These are phyloP conservation scores for Crypturellus undulatus DNA, from an alignment of 2,113 vertebrate species.

Conservation along the genomic window DNA sequence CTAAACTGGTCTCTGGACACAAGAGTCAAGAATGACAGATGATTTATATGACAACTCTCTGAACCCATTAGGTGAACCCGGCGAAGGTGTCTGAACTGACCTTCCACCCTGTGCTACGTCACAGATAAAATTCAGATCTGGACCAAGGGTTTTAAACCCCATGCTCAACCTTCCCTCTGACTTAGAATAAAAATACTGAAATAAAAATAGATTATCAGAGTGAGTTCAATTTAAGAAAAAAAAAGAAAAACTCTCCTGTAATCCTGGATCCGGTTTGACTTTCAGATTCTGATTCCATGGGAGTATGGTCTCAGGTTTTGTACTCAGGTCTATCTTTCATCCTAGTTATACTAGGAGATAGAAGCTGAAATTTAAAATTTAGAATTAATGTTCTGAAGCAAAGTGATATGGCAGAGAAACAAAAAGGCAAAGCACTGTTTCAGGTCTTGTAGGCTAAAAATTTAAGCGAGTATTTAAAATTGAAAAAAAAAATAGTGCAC, in stretches of 20 bases:
- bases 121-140: neutral
- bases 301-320: neutral
- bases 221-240: neutral
- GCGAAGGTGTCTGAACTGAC: conserved; percentile 32
- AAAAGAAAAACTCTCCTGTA: neutral
- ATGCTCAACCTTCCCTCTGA: neutral
- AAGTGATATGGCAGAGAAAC: neutral
- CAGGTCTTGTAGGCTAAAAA: neutral
- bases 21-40: conserved; percentile 26
- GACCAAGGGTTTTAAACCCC: neutral
- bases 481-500: neutral
- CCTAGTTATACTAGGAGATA: neutral
- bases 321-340: neutral
- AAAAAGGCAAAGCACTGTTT: neutral
- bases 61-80: neutral
- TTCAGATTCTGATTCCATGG: neutral
- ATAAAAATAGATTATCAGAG: neutral
- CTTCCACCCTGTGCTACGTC: neutral
- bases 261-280: neutral
- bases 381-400: neutral
- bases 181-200: neutral
- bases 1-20: neutral
- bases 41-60: conserved; percentile 18
- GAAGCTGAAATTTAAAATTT: neutral
- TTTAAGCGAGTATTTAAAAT: neutral